phyloP scores from a whole-genome alignment of 1,140 invertebrate species.

The Drosophila equinoxialis region DNA sequence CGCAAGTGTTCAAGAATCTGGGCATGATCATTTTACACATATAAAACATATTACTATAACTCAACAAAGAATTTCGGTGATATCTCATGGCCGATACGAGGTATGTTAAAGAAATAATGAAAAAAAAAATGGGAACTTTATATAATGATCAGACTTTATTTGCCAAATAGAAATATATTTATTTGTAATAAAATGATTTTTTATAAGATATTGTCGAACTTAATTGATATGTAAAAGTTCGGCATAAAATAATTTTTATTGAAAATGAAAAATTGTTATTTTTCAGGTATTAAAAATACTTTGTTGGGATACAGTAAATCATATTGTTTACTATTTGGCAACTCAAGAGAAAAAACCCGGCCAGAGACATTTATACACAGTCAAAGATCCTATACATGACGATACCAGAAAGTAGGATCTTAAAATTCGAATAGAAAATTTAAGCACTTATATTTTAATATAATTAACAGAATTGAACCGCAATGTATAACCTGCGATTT shows the following conservation, averaged over 20 bases:
- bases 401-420: constrained; percentile 85
- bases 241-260: too few species aligned
- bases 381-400: constrained; percentile 88
- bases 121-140: too few species aligned
- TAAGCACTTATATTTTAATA: background rate
- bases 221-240: too few species aligned
- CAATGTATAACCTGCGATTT: constrained; percentile 92
- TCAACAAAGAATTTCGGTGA: constrained; percentile 91
- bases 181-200: too few species aligned
- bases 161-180: too few species aligned
- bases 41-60: constrained; percentile 93
- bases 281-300: constrained; percentile 88
- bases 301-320: constrained; percentile 92
- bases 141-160: too few species aligned
- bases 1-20: constrained; percentile 91
- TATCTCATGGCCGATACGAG: constrained; percentile 94
- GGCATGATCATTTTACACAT: constrained; percentile 92
- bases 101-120: constrained; percentile 83
- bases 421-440: background rate
- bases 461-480: constrained; percentile 85
- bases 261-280: background rate
- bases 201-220: too few species aligned
- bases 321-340: constrained; percentile 93
- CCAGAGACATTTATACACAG: constrained; percentile 93
- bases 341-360: constrained; percentile 91